Evolutionary conservation across 2,113 vertebrate species (phyloP).

Genomic region (Gila orcuttii): DNA sequence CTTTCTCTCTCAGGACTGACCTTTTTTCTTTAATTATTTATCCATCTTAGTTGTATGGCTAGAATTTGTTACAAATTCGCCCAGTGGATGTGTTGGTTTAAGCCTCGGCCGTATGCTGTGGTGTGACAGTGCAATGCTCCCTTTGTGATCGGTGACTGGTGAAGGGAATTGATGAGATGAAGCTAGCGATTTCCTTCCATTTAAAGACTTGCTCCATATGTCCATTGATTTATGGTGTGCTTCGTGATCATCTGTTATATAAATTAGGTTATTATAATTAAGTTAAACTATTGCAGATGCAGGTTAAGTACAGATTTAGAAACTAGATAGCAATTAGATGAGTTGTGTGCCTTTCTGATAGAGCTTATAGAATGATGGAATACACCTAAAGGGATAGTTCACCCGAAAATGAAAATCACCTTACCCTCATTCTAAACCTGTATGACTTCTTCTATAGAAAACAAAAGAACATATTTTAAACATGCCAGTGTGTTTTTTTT

Average conservation of each 20-base stretch:
- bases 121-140: conserved; percentile 39
- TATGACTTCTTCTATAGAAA: conserved; percentile 4
- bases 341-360: conserved; percentile 25
- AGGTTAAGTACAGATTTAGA: conserved; percentile 37
- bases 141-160: conserved; percentile 46
- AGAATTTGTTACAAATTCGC: conserved; percentile 45
- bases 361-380: conserved; percentile 14
- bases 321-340: conserved; percentile 39
- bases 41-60: conserved; percentile 32
- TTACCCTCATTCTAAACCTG: conserved; percentile 6
- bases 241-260: conserved; percentile 62
- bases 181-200: conserved; percentile 60
- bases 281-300: conserved; percentile 55
- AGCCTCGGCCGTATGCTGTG: conserved; percentile 18
- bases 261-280: conserved; percentile 68
- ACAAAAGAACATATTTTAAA: neutral
- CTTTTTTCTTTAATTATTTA: conserved; percentile 64
- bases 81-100: conserved; percentile 34
- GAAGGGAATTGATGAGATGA: conserved; percentile 50
- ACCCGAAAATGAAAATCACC: neutral
- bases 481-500: too few species aligned
- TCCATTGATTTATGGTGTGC: conserved; percentile 61
- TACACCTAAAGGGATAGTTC: neutral
- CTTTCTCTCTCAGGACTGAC: conserved; percentile 53
- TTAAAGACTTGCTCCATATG: conserved; percentile 55